A percentile compares a stretch with the other conserved stretches of the same genome.
phyloP scores from a whole-genome alignment of 2,113 vertebrate genomes.

The Otocyon megalotis region DNA sequence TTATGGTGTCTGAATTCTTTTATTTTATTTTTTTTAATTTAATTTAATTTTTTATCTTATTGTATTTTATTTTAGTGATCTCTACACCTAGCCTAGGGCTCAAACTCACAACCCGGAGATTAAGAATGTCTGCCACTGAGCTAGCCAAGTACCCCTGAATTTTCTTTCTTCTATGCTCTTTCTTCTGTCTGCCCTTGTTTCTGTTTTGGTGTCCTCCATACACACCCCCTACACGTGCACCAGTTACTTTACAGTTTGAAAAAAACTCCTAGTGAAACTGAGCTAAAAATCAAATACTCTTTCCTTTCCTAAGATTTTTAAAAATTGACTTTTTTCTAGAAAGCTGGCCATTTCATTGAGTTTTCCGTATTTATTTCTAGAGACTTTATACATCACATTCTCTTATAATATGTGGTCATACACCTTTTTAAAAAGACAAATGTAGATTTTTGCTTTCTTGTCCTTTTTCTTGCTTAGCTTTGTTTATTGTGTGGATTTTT shows the following conservation, averaged over 20 bases:
- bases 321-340: neutral
- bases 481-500: neutral
- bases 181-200: neutral
- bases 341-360: neutral
- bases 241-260: neutral
- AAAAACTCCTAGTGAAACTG: neutral
- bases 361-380: neutral
- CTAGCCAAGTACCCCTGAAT: neutral
- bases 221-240: neutral
- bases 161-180: neutral
- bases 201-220: neutral
- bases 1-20: neutral
- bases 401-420: neutral
- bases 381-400: neutral
- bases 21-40: neutral
- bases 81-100: neutral
- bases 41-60: no score
- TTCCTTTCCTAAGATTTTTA: neutral
- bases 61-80: neutral
- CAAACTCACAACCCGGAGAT: neutral
- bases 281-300: neutral
- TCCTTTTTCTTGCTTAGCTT: neutral
- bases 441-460: conserved; percentile 9
- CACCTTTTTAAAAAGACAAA: neutral
- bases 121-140: neutral